Conservation (phyloP, 2,797 vertebrate genomes). For the Enteromius treurensis region DNA sequence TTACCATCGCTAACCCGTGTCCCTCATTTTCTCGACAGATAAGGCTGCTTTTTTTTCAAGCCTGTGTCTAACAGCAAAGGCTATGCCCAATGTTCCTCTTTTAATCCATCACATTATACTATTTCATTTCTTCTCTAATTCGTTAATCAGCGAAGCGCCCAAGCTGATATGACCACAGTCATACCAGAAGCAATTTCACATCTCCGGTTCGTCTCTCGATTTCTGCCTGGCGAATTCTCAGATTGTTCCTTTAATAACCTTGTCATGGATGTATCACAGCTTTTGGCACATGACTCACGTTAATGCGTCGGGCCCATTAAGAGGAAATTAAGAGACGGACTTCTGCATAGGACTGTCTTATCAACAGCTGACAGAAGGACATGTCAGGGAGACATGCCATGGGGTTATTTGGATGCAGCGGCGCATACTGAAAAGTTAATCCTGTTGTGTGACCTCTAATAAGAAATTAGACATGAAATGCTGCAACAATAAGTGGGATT, state of each 20-base stretch:
- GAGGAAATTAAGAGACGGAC: constrained; percentile 32
- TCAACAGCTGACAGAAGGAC: constrained; percentile 40
- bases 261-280: constrained; percentile 49
- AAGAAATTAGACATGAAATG: constrained; percentile 23
- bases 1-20: constrained; percentile 54
- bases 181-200: constrained; percentile 62
- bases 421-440: constrained; percentile 23
- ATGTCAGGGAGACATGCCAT: constrained; percentile 37
- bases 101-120: constrained; percentile 69
- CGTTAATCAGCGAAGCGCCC: constrained; percentile 64
- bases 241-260: constrained; percentile 55
- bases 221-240: constrained; percentile 38
- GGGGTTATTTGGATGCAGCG: constrained; percentile 7
- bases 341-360: constrained; percentile 30
- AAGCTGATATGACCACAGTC: constrained; percentile 53
- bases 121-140: constrained; percentile 74
- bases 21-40: constrained; percentile 55
- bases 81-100: constrained; percentile 57
- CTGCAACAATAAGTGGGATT: background rate
- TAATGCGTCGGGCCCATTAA: constrained; percentile 44
- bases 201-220: constrained; percentile 41
- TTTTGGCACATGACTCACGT: constrained; percentile 47
- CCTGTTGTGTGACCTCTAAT: constrained; percentile 32
- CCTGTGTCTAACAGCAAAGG: constrained; percentile 58
- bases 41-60: constrained; percentile 57